These are phyloP conservation scores for Drosophila colorata DNA, from an alignment of 2,888 invertebrate genomes.

Conservation along the genomic window DNA sequence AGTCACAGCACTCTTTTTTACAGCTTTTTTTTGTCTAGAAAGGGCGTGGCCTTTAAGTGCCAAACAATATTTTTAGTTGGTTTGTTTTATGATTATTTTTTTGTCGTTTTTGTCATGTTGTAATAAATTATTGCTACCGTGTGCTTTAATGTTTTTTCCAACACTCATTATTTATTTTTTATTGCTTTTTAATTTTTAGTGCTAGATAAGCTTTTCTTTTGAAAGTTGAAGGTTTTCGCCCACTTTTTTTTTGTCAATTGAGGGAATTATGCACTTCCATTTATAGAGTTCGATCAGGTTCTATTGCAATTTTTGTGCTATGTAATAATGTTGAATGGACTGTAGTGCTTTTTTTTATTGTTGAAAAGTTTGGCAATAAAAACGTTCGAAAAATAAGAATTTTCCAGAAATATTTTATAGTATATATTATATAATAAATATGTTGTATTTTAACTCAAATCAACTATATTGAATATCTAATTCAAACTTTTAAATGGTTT, in stretches of 20 bases:
- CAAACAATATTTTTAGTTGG: constrained; percentile 19
- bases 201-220: background rate
- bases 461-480: too few species aligned
- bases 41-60: constrained; percentile 58
- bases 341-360: background rate
- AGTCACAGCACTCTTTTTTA: constrained; percentile 29
- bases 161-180: background rate
- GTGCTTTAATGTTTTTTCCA: constrained; percentile 7
- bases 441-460: too few species aligned
- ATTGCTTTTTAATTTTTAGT: background rate
- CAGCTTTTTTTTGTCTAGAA: constrained; percentile 20
- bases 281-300: background rate
- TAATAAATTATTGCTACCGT: constrained; percentile 26
- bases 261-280: background rate
- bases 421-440: too few species aligned
- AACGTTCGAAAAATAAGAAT: too few species aligned
- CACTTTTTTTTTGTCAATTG: background rate
- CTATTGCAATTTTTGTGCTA: background rate
- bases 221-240: background rate
- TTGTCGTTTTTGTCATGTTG: constrained; percentile 19
- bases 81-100: constrained; percentile 11
- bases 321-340: background rate
- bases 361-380: background rate
- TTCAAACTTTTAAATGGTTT: constrained; percentile 2
- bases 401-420: too few species aligned